Evolutionary conservation across 2,113 vertebrate species (phyloP).

Genomic region (Pycnonotus jocosus): DNA sequence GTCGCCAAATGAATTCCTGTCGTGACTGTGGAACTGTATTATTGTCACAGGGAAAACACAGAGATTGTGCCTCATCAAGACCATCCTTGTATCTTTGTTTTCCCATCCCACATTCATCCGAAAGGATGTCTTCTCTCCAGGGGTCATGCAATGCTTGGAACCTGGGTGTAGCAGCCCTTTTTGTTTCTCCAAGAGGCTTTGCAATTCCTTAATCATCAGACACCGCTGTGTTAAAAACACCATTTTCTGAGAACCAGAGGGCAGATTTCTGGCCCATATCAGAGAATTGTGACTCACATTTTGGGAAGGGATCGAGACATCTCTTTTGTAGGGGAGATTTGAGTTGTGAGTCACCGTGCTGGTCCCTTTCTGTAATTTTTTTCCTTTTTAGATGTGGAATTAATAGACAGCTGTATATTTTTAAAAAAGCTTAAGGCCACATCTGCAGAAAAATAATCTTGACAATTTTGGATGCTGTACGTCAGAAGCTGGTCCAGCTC

Average conservation of each 20-base stretch:
- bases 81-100: neutral
- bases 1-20: neutral
- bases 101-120: neutral
- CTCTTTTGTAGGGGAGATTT: neutral
- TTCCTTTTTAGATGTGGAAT: neutral
- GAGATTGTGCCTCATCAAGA: neutral
- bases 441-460: neutral
- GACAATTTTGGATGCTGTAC: neutral
- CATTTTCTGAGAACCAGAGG: neutral
- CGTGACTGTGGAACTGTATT: neutral
- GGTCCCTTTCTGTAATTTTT: neutral
- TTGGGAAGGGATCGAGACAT: neutral
- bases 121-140: neutral
- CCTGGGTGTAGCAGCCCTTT: neutral
- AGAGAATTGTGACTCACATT: neutral
- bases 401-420: neutral
- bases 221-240: neutral
- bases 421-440: neutral
- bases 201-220: neutral
- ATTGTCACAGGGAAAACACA: neutral
- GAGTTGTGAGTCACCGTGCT: neutral
- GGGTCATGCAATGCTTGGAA: neutral
- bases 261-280: neutral
- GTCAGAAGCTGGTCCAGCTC: neutral
- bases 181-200: neutral